phyloP scores from a whole-genome alignment of 2,797 vertebrate species.

The Cirrhinus mrigala region DNA sequence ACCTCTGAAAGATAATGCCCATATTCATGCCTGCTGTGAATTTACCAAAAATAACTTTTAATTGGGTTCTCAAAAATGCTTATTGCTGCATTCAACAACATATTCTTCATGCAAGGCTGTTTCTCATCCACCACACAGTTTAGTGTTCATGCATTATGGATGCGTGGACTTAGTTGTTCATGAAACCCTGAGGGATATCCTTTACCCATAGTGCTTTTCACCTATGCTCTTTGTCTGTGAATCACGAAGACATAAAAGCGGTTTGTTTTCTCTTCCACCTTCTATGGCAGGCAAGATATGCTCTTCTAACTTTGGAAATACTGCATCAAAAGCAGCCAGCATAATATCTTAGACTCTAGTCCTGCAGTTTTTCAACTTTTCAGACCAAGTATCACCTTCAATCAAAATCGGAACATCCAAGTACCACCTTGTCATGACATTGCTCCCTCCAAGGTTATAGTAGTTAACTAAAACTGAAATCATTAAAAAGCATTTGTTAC shows the following conservation, averaged over 20 bases:
- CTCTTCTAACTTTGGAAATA: slow-evolving; percentile 10
- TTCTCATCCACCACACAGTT: slow-evolving; percentile 42
- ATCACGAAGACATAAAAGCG: slow-evolving; percentile 48
- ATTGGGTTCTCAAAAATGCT: slow-evolving; percentile 9
- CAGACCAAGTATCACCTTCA: background rate
- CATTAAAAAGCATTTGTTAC: background rate
- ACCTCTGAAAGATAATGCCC: background rate
- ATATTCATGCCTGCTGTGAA: slow-evolving; percentile 6
- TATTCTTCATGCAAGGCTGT: background rate
- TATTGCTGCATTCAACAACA: slow-evolving; percentile 23
- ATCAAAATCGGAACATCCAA: background rate
- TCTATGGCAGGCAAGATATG: slow-evolving; percentile 28
- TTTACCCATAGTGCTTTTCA: slow-evolving; percentile 61
- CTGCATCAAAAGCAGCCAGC: slow-evolving; percentile 15
- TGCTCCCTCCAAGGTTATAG: background rate
- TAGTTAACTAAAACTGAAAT: background rate
- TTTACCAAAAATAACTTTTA: slow-evolving; percentile 12
- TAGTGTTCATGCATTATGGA: slow-evolving; percentile 51
- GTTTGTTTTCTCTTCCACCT: slow-evolving; percentile 35
- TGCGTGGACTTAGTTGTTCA: slow-evolving; percentile 50
- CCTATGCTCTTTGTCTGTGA: slow-evolving; percentile 39
- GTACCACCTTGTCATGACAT: background rate
- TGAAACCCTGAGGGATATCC: slow-evolving; percentile 48
- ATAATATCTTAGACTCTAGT: slow-evolving; percentile 3
- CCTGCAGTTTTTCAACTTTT: slow-evolving; percentile 7